Evolutionary conservation across 2,888 invertebrate species (phyloP).

Genomic region (Watsonalla cultraria): DNA sequence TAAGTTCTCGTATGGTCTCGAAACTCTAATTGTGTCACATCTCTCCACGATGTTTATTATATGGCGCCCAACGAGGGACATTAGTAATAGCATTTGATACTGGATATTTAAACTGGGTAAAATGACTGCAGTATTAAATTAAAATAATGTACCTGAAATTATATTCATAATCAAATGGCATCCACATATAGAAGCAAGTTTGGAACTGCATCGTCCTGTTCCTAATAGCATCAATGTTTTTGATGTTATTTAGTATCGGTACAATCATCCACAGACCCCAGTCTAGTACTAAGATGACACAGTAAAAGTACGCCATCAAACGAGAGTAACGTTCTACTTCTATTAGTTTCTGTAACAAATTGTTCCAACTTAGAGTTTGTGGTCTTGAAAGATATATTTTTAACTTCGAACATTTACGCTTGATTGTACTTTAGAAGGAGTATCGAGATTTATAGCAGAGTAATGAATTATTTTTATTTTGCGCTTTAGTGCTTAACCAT

Average conservation of each 20-base stretch:
- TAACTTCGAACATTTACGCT: no score
- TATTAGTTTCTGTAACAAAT: constrained; percentile 10
- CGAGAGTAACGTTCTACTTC: constrained; percentile 14
- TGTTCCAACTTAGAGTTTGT: not conserved
- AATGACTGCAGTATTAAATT: no score
- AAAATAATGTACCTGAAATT: constrained; percentile 10
- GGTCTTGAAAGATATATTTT: not conserved
- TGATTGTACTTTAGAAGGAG: no score
- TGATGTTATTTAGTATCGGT: constrained; percentile 15
- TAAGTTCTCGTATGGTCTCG: no score
- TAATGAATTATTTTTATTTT: no score
- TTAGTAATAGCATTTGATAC: no score
- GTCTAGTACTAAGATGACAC: constrained; percentile 7
- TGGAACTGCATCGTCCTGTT: constrained; percentile 30
- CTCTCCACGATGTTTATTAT: no score
- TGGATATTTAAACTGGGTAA: no score
- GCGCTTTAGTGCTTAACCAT: no score
- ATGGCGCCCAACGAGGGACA: no score
- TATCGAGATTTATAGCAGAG: no score
- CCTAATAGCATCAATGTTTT: constrained; percentile 19
- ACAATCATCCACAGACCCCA: constrained; percentile 9
- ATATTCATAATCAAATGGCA: constrained; percentile 39
- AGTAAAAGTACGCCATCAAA: constrained; percentile 8
- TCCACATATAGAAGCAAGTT: constrained; percentile 33
- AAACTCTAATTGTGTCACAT: no score